phyloP scores from a whole-genome alignment of 2,797 vertebrate species.

The Ptychadena robeensis region DNA sequence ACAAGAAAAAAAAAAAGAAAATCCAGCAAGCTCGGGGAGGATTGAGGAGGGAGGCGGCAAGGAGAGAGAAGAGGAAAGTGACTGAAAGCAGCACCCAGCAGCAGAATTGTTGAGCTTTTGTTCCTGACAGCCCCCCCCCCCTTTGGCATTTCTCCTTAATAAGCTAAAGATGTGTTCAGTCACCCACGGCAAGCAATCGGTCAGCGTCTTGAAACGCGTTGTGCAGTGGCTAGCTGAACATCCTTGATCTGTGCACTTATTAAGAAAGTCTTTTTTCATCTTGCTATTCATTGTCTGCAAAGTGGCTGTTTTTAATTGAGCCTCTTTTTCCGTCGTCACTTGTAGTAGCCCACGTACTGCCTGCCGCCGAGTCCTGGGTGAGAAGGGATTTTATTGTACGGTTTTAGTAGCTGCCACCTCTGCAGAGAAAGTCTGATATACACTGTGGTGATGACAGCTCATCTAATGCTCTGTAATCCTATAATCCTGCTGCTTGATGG shows the following conservation, averaged over 20 bases:
- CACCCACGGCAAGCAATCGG: not conserved
- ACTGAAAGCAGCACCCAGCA: constrained; percentile 51
- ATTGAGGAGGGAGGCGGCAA: constrained; percentile 16
- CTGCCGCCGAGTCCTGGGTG: not conserved
- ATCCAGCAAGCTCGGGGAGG: constrained; percentile 82
- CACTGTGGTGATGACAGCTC: not conserved
- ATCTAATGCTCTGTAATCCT: constrained; percentile 20
- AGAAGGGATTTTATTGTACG: not conserved
- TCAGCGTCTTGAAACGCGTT: not conserved
- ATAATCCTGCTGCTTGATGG: constrained; percentile 13
- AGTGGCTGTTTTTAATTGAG: not conserved
- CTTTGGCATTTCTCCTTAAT: not conserved
- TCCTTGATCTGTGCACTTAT: not conserved
- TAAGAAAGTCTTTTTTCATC: not conserved
- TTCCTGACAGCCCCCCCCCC: not conserved
- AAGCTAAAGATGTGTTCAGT: not conserved
- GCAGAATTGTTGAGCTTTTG: not conserved
- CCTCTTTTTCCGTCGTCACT: not conserved
- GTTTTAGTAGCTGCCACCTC: not conserved
- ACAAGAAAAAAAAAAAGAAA: constrained; percentile 72
- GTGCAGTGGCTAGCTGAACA: not conserved
- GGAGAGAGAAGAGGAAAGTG: constrained; percentile 26
- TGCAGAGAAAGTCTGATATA: not conserved
- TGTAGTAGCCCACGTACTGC: not conserved
- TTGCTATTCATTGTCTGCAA: not conserved